Evolutionary conservation across 2,113 vertebrate species (phyloP), one percentile per base, ranked within the genome.

Genomic region (Sinosuthora webbiana): DNA sequence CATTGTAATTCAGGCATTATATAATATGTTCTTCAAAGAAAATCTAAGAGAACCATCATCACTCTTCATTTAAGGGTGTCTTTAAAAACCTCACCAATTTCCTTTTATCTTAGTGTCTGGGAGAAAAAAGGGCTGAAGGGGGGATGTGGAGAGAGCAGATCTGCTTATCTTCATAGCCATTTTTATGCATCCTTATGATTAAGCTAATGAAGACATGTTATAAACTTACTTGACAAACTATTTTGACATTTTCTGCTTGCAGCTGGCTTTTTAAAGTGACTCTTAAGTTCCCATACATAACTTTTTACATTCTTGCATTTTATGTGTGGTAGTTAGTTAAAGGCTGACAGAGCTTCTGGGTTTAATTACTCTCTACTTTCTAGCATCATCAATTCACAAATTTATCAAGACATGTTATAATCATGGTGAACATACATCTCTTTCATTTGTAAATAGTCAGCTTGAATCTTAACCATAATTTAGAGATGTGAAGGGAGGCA

Each of bases 161-260:
- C 22, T 33, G 44, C 68, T 91, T 73, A 53, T 85, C 79, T 94
- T 95, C 82, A 81, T 41, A 64, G 42, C 11, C n/a, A 39, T 85
- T 94, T 93, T 95, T 83, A 89, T 84, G 39, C 33, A 76, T 42
- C 22, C 6, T 62, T 81, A 69, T 81, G 63, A 93, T 86, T 88
- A 89, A 76, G 81, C 83, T 82, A 94, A 75, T 69, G 19, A 37
- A 42, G 33, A 83, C 74, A 23, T 45, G 44, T 89, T 88, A 87
- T 63, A 77, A 89, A 83, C 57, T 94, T 92, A 80, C 25, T 93
- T 92, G 41, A 83, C n/a, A 90, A 95, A 89, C 20, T 91, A 30
- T 95, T 91, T 83, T 88, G 76, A 67, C 42, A 70, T 87, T 87
- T 88, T 93, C 57, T 83, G 50, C 70, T 92, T 92, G 45, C 18